Conservation (phyloP, 2,888 invertebrate genomes). For the Cephus sareptanus region DNA sequence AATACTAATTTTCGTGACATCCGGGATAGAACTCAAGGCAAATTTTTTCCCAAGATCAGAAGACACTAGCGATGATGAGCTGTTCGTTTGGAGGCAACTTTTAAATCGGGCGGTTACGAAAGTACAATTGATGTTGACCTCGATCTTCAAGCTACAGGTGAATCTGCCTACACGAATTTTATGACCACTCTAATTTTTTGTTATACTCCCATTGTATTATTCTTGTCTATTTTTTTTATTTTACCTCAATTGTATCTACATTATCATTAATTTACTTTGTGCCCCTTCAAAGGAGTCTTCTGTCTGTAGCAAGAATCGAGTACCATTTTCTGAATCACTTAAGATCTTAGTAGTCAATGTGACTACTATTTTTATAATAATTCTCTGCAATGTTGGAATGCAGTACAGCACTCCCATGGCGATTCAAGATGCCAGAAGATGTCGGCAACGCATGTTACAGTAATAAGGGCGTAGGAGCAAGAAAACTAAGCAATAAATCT, state of each 20-base stretch:
- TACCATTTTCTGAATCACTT: neutral
- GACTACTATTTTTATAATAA: neutral
- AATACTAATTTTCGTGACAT: neutral
- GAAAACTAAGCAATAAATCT: neutral
- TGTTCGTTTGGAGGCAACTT: neutral
- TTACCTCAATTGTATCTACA: neutral
- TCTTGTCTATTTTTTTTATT: neutral
- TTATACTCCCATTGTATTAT: neutral
- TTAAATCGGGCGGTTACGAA: neutral
- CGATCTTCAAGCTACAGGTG: neutral
- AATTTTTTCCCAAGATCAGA: constrained; percentile 12
- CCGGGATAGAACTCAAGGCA: constrained; percentile 12
- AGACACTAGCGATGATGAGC: neutral
- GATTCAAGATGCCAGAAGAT: neutral
- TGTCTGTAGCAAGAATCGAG: neutral
- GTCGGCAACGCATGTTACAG: neutral
- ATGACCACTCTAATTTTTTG: neutral
- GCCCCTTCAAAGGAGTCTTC: neutral
- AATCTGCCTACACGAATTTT: neutral
- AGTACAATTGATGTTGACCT: neutral
- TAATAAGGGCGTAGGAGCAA: neutral
- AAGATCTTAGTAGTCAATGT: neutral
- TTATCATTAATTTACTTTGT: neutral
- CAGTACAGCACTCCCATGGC: neutral
- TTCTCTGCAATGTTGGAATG: neutral